phyloP scores from a whole-genome alignment of 2,888 invertebrate species.

The Xestia c-nigrum region DNA sequence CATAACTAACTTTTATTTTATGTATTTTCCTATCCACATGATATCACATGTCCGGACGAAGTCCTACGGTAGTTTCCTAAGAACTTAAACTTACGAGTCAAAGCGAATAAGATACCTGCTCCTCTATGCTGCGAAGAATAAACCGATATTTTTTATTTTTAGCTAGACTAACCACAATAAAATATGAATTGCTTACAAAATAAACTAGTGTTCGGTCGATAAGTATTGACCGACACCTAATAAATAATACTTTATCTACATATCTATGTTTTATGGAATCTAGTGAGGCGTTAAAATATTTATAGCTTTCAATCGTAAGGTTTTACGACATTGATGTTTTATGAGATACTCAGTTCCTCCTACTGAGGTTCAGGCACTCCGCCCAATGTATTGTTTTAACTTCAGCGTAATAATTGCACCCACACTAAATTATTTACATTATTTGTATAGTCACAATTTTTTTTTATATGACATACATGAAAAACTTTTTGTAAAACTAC shows the following conservation, averaged over 20 bases:
- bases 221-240: constrained; percentile 63
- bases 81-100: neutral
- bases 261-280: constrained; percentile 64
- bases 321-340: constrained; percentile 71
- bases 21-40: no score
- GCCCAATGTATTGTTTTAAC: constrained; percentile 38
- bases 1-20: no score
- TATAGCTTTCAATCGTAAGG: constrained; percentile 69
- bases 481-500: neutral
- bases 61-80: no score
- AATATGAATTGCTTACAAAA: constrained; percentile 59
- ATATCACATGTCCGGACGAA: no score
- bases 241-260: constrained; percentile 64
- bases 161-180: constrained; percentile 56
- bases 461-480: neutral
- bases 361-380: constrained; percentile 40
- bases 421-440: neutral
- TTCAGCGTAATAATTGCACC: neutral
- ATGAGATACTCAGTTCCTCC: constrained; percentile 55
- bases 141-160: constrained; percentile 47
- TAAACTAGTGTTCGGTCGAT: constrained; percentile 55
- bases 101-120: constrained; percentile 15
- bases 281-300: constrained; percentile 67
- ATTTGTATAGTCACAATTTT: neutral
- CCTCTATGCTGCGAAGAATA: constrained; percentile 8